phyloP scores from a whole-genome alignment of 2,113 vertebrate genomes.

The Rhinolophus ferrumequinum region DNA sequence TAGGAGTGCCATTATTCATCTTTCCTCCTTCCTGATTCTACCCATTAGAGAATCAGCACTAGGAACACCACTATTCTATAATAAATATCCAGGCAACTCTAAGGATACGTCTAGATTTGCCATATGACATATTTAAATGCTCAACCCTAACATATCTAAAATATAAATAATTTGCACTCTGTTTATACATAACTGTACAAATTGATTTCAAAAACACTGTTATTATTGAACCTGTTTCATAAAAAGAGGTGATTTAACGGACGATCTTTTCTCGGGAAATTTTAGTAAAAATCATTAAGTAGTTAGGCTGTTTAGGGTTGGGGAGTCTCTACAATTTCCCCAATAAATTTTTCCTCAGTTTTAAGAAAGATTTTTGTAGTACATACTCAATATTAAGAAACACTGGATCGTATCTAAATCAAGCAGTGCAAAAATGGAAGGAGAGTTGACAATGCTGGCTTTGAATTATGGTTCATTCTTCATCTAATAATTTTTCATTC shows the following conservation, averaged over 20 bases:
- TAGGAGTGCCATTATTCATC: background rate
- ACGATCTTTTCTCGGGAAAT: background rate
- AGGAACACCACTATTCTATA: background rate
- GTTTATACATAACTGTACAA: background rate
- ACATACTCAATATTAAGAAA: background rate
- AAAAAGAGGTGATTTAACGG: conserved; percentile 32
- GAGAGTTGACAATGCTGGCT: background rate
- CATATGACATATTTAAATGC: conserved; percentile 18
- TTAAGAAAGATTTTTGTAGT: conserved; percentile 4
- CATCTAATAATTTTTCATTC: background rate
- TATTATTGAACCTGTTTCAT: conserved; percentile 20
- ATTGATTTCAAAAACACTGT: conserved; percentile 19
- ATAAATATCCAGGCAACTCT: conserved; percentile 21
- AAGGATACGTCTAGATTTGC: background rate
- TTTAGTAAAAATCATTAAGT: background rate
- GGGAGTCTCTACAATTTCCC: background rate
- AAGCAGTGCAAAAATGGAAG: background rate
- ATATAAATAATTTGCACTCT: background rate
- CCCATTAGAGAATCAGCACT: background rate
- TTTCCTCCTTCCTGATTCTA: background rate
- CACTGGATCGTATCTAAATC: background rate
- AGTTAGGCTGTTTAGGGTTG: background rate
- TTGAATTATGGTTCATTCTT: conserved; percentile 28
- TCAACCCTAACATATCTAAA: background rate
- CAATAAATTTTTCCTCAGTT: background rate